Evolutionary conservation across 2,888 invertebrate genomes (phyloP).

Genomic region (Trichopria drosophilae): DNA sequence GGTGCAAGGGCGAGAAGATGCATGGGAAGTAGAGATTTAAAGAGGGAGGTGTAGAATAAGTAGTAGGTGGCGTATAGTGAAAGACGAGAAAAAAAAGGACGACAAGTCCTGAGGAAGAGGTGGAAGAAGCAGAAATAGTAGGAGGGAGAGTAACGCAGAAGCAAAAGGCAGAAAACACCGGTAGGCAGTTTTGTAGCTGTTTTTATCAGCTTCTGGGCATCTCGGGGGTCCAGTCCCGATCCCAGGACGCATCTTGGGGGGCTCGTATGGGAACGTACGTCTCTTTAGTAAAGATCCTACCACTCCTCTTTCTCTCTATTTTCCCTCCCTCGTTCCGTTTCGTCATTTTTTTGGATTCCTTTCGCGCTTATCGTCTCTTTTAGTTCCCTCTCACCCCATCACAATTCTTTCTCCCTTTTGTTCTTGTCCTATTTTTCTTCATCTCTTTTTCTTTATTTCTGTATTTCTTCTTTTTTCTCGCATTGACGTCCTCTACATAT

Average conservation of each 20-base stretch:
- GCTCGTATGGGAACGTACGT: conserved; percentile 59
- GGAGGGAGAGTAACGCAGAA: conserved; percentile 42
- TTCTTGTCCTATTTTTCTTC: too few relatives aligned
- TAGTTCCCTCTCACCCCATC: too few relatives aligned
- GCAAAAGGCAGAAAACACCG: conserved; percentile 52
- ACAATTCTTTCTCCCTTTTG: too few relatives aligned
- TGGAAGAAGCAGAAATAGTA: conserved; percentile 22
- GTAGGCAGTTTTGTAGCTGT: conserved; percentile 58
- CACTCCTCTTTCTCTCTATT: too few relatives aligned
- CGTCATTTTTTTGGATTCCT: too few relatives aligned
- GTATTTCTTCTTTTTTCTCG: too few relatives aligned
- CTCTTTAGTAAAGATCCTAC: too few relatives aligned
- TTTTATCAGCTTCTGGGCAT: conserved; percentile 59
- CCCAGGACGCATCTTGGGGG: conserved; percentile 58
- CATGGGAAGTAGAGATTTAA: conserved; percentile 10
- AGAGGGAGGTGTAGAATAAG: not conserved
- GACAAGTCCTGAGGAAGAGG: not conserved
- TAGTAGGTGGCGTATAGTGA: not conserved
- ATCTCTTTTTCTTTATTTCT: too few relatives aligned
- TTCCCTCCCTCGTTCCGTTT: too few relatives aligned
- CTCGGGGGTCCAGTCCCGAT: conserved; percentile 49
- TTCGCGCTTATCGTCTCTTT: too few relatives aligned
- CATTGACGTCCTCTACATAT: too few relatives aligned
- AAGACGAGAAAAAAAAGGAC: too few relatives aligned
- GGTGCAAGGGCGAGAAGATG: conserved; percentile 20